Percentiles rank a stretch among this genome's conserved stretches.
Evolutionary conservation across 2,888 invertebrate genomes (phyloP).

Genomic region (Caenorhabditis virilis): DNA sequence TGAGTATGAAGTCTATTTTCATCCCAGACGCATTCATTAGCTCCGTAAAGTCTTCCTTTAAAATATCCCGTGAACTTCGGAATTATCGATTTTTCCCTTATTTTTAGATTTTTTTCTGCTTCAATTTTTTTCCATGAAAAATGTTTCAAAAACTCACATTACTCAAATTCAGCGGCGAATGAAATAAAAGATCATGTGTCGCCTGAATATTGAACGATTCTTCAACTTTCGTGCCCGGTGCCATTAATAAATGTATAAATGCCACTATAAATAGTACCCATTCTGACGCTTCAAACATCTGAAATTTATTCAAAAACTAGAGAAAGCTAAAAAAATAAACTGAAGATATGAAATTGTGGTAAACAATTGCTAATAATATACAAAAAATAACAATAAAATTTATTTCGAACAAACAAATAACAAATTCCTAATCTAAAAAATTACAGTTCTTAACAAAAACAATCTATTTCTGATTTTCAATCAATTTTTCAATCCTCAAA

Average conservation of each 20-base stretch:
- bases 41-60: too few species aligned
- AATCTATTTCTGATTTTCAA: constrained; percentile 11
- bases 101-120: too few species aligned
- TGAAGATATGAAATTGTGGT: neutral
- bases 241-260: constrained; percentile 54
- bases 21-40: too few species aligned
- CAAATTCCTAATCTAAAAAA: constrained; percentile 10
- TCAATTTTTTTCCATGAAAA: too few species aligned
- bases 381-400: neutral
- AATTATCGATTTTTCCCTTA: too few species aligned
- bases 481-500: constrained; percentile 25
- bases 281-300: constrained; percentile 51
- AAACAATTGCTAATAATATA: neutral
- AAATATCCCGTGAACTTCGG: too few species aligned
- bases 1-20: too few species aligned
- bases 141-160: constrained; percentile 21
- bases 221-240: constrained; percentile 79
- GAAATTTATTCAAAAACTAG: constrained; percentile 2
- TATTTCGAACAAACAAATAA: constrained; percentile 3
- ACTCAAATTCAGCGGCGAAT: constrained; percentile 71
- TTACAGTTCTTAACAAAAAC: constrained; percentile 2
- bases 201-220: constrained; percentile 99
- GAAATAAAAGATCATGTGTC: constrained; percentile 91
- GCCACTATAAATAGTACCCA: constrained; percentile 58
- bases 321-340: constrained; percentile 2